Percentiles rank a stretch among this genome's conserved stretches.
phyloP scores from a whole-genome alignment of 1,140 invertebrate species.

The Melanaphis sacchari region DNA sequence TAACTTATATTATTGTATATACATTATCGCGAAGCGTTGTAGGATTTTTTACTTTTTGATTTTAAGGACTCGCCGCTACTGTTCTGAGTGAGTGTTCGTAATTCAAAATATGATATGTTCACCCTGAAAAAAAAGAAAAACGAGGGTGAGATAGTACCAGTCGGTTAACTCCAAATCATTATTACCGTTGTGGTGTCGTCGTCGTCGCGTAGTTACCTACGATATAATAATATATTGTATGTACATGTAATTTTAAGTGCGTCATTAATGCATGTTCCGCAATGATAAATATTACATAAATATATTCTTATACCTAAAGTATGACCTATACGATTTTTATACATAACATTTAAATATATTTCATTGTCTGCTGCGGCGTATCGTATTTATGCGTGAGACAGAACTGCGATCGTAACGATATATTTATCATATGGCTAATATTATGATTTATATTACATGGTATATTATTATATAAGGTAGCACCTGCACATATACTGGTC shows the following conservation, averaged over 20 bases:
- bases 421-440: too few relatives aligned
- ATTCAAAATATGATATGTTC: background rate
- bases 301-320: too few relatives aligned
- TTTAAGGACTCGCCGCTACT: background rate
- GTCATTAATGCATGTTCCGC: background rate
- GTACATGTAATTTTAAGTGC: background rate
- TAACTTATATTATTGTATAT: background rate
- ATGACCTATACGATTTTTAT: background rate
- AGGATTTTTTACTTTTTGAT: background rate
- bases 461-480: background rate
- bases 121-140: too few relatives aligned
- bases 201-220: too few relatives aligned
- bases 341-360: background rate
- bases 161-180: too few relatives aligned
- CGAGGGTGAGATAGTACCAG: too few relatives aligned
- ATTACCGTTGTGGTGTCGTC: too few relatives aligned
- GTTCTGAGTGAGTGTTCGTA: background rate
- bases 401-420: background rate
- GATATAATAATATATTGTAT: too few relatives aligned
- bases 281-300: background rate
- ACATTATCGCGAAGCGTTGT: background rate
- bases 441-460: background rate
- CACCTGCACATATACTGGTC: background rate
- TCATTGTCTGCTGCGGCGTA: too few relatives aligned
- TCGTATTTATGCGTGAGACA: too few relatives aligned